Evolutionary conservation across 64 coral and sea anemone species (phyloP), one percentile per base, ranked within the genome.

Genomic region (Trachythela sp.): DNA sequence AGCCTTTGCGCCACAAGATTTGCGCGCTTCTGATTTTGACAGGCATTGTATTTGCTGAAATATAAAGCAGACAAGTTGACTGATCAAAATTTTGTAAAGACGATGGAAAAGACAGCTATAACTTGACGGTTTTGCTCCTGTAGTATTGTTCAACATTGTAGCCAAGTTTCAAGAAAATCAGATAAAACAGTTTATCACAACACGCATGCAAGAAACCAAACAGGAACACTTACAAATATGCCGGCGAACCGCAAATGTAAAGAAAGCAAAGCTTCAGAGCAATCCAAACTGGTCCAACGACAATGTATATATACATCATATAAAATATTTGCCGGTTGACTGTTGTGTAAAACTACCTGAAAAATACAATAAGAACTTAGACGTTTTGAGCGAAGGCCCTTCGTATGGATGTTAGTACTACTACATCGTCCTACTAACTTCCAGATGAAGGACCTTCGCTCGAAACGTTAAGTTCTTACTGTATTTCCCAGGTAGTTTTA

Each of bases 11-110:
- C 40, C 42, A 49, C 40, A 40, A 85, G 84, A 32, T 85, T 85
- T 85, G 22, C 31, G 27, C 84, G 42, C 84, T 40, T 85, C 84
- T 85, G 84, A 50, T 85, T 85, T 85, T 85, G 40, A 85, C 50
- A 85, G 40, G 36, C 48, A 48, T 48, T 33, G 84, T 85, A 48
- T 26, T 85, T 50, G 84, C 39, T 85, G 36, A 42, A 40, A 85
- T 85, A 85, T 85, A 42, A 42, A 85, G 40, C 84, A 85, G 40
- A 85, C 40, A 85, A 85, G 40, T 29, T 85, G 50, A 85, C 40
- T 30, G 30, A 48, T 50, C 40, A 45, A 48, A 48, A 41, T 42
- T 41, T 49, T 85, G 50, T 43, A 31, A 85, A 85, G 32, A 85
- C 39, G 24, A 2, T 48, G 24, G 84, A 85, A 85, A 39, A 85